Base-by-base conservation (phyloP, 2,113 vertebrate genomes). In the Psilopsiagon aurifrons region DNA sequence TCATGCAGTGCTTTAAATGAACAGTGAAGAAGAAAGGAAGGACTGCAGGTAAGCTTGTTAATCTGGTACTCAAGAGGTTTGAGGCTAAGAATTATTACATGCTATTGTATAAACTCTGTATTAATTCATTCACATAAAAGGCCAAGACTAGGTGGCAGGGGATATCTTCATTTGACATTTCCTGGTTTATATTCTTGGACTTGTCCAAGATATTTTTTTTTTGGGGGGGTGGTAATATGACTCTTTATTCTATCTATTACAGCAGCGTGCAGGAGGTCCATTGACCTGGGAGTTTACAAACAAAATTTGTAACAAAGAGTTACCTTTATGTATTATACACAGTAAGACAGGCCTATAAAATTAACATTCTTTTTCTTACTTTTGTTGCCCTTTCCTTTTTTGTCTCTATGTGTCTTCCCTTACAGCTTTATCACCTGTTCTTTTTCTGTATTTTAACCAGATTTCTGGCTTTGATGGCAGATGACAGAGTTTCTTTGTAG, bases 401-500 rank as follows among this genome's bases (percentile, higher is more conserved):
- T 46, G 9, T 13, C 22, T 75, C 10, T 44, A 1, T 39, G 35
- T 31, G 25, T 63, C 23, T 93, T 92, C 83, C 33, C 41, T 93
- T 92, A 88, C 22, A 92, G 31, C 57, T 78, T 93, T 75, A 41
- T 64, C 43, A 22, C 17, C 31, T 71, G 70, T 68, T 70, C 63
- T 37, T 49, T n/a, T 54, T 13, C 37, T 57, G 31, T 66, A 92
- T 94, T 95, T 96, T 54, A 96, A 87, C 77, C 71, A 92, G 85
- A 76, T 88, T 47, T 90, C 91, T 93, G 67, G n/a, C 62, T 97
- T 85, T 54, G 77, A 9, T 86, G 82, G 66, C 88, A 96, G 78
- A 90, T 96, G 91, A 95, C 81, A 96, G 49, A 96, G 82, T 49
- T 75, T 93, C 91, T 94, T 82, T 84, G 73, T 60, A 92, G 62